Evolutionary conservation across 2,113 vertebrate genomes (phyloP).

Genomic region (Anarrhichthys ocellatus): DNA sequence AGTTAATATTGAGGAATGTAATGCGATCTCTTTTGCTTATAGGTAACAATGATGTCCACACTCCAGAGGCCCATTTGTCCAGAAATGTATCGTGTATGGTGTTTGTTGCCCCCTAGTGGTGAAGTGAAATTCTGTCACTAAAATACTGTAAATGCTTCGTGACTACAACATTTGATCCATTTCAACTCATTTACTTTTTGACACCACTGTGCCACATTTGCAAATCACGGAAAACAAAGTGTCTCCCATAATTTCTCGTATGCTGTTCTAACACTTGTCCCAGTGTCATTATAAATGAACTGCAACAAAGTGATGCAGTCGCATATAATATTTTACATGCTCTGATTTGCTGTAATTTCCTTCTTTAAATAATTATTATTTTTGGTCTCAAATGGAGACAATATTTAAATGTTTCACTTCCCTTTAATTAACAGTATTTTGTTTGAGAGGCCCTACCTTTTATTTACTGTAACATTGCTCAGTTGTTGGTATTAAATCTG

Average conservation of each 20-base stretch:
- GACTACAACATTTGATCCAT: not conserved
- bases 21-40: slow-evolving; percentile 33
- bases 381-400: too few relatives aligned
- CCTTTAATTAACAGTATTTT: not conserved
- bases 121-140: not conserved
- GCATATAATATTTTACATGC: not conserved
- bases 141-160: not conserved
- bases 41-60: slow-evolving; percentile 11
- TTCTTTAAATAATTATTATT: not conserved
- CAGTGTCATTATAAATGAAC: not conserved
- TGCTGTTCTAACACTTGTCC: not conserved
- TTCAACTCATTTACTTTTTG: not conserved
- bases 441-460: too few relatives aligned
- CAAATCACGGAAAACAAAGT: not conserved
- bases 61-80: not conserved
- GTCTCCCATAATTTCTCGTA: not conserved
- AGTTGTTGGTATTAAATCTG: not conserved
- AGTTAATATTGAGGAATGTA: not conserved
- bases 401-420: too few relatives aligned
- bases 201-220: not conserved
- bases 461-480: not conserved
- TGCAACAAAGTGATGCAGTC: not conserved
- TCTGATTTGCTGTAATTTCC: not conserved
- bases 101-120: slow-evolving; percentile 61
- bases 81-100: slow-evolving; percentile 13